Conservation (phyloP, 2,113 vertebrate species). For the Onychostoma macrolepis region DNA sequence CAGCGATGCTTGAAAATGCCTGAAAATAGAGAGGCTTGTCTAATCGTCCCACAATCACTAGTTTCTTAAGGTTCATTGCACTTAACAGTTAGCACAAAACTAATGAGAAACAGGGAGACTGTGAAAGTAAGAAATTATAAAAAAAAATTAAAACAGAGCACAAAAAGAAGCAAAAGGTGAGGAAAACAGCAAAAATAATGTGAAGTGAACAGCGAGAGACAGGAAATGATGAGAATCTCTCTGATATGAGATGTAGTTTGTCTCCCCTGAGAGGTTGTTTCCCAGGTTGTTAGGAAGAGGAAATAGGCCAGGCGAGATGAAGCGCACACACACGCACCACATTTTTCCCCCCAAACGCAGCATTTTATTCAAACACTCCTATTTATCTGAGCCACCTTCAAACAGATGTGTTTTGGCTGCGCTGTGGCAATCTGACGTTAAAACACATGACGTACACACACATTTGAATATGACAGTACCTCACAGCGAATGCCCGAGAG, state of each 20-base stretch:
- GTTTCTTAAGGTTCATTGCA: neutral
- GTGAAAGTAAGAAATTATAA: slow-evolving; percentile 47
- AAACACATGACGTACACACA: slow-evolving; percentile 19
- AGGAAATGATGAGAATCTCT: slow-evolving; percentile 42
- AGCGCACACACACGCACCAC: neutral
- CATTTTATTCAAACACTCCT: slow-evolving; percentile 32
- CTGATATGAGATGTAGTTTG: slow-evolving; percentile 45
- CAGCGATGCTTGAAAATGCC: neutral
- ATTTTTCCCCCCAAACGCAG: neutral
- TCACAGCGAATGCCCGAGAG: slow-evolving; percentile 41
- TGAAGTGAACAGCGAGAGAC: slow-evolving; percentile 3
- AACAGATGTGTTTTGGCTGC: slow-evolving; percentile 19
- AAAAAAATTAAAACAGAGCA: slow-evolving; percentile 47
- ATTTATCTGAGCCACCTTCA: slow-evolving; percentile 37
- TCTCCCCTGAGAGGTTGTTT: slow-evolving; percentile 39
- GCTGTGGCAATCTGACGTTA: slow-evolving; percentile 13
- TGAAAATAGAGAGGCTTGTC: neutral
- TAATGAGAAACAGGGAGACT: neutral
- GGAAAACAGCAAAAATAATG: slow-evolving; percentile 2
- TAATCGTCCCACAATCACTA: neutral
- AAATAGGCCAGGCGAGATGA: slow-evolving; percentile 27
- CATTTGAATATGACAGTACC: slow-evolving; percentile 32
- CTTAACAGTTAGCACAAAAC: neutral
- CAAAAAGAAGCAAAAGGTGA: slow-evolving; percentile 19
- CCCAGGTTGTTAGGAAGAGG: slow-evolving; percentile 43